A percentile compares a stretch with the other conserved stretches of the same genome.
Conservation (phyloP, 53 echinoderm and acorn worm species). For the Luidia sarsii region DNA sequence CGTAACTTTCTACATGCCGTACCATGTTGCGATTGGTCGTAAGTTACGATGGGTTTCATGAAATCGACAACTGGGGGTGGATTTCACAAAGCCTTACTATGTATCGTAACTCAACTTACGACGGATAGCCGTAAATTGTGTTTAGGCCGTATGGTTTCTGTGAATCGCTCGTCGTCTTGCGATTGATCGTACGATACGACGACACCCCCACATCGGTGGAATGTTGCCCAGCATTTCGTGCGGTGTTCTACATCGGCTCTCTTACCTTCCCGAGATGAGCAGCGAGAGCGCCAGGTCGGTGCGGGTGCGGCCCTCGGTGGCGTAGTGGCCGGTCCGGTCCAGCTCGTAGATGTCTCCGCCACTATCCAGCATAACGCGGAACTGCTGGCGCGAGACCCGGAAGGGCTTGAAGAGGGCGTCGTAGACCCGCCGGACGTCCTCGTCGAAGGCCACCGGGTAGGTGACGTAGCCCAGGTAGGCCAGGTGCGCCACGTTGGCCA, state of each 20-base stretch:
- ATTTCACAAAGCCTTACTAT: too few species aligned
- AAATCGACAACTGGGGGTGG: too few species aligned
- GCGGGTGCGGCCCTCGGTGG: conserved; percentile 73
- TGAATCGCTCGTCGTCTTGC: too few species aligned
- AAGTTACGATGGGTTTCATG: too few species aligned
- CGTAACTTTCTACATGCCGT: too few species aligned
- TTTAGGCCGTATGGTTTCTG: too few species aligned
- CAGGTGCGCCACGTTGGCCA: conserved; percentile 74
- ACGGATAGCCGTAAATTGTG: too few species aligned
- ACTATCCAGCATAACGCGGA: conserved; percentile 68
- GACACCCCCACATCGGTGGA: too few species aligned
- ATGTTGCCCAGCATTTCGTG: too few species aligned
- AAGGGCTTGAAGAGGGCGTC: conserved; percentile 80
- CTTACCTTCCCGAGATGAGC: conserved; percentile 86
- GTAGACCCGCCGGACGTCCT: conserved; percentile 80
- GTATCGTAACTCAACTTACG: too few species aligned
- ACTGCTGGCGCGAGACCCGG: conserved; percentile 77
- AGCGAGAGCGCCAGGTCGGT: conserved; percentile 76
- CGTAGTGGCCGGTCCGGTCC: conserved; percentile 87
- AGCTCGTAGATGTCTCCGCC: conserved; percentile 86
- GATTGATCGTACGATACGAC: too few species aligned
- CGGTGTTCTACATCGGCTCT: background rate
- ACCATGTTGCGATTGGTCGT: too few species aligned
- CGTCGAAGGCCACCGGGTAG: conserved; percentile 73
- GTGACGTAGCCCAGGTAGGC: conserved; percentile 69